These are phyloP conservation scores for Pseudomyrmex sp. DNA, from an alignment of 1,140 invertebrate genomes.

Conservation along the genomic window DNA sequence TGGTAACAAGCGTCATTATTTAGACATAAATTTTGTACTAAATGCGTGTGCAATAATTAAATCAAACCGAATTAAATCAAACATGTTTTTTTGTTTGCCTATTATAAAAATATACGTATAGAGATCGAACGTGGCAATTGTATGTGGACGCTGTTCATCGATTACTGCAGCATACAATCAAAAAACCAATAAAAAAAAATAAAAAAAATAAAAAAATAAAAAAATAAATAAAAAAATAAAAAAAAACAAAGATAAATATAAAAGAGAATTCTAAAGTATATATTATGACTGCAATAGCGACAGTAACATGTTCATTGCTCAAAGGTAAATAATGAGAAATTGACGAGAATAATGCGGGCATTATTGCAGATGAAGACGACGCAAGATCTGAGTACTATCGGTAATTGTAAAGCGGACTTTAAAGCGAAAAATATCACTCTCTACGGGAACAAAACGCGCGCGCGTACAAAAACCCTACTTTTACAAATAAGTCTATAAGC, in stretches of 20 bases:
- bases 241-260: neutral
- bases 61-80: neutral
- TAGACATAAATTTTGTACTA: neutral
- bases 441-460: slow-evolving; percentile 62
- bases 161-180: neutral
- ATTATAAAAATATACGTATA: neutral
- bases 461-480: slow-evolving; percentile 65
- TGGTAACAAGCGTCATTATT: slow-evolving; percentile 1
- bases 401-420: slow-evolving; percentile 27
- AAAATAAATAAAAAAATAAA: neutral
- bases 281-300: too few species aligned
- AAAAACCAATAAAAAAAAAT: neutral
- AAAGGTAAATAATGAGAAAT: neutral
- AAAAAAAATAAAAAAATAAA: neutral
- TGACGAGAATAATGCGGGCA: neutral
- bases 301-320: neutral
- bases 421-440: slow-evolving; percentile 61
- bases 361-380: slow-evolving; percentile 42
- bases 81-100: neutral
- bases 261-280: neutral
- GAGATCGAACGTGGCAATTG: neutral
- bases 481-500: slow-evolving; percentile 70
- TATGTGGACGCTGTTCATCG: neutral
- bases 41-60: neutral
- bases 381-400: slow-evolving; percentile 31